These are phyloP conservation scores for Copsychus sechellarum DNA, from an alignment of 2,113 vertebrate genomes.

Conservation along the genomic window DNA sequence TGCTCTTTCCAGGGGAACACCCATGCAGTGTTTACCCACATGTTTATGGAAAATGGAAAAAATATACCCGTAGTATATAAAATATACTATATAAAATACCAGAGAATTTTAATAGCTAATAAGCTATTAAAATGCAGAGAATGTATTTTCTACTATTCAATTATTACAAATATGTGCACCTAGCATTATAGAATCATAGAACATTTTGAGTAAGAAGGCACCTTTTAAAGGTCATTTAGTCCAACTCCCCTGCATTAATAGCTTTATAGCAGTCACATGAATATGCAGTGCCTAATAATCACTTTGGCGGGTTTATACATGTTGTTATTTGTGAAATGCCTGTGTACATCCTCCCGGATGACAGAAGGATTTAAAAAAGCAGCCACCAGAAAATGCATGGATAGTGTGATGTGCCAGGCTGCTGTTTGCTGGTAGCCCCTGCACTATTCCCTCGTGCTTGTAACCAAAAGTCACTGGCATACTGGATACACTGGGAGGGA, in stretches of 20 bases:
- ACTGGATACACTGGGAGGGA: not conserved
- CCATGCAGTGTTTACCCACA: not conserved
- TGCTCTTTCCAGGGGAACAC: not conserved
- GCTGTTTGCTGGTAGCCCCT: not conserved
- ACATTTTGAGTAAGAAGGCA: not conserved
- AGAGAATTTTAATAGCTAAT: not conserved
- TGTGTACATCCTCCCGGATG: not conserved
- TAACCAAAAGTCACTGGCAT: not conserved
- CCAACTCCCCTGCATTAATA: not conserved
- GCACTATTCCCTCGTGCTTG: not conserved
- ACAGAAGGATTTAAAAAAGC: not conserved
- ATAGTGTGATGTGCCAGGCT: accelerated
- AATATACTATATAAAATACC: not conserved
- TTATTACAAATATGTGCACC: not conserved
- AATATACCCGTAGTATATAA: not conserved
- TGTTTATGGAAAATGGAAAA: not conserved
- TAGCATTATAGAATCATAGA: not conserved
- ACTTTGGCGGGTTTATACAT: not conserved
- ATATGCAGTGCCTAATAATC: not conserved
- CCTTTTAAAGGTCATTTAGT: not conserved
- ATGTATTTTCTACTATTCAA: not conserved
- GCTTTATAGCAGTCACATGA: not conserved
- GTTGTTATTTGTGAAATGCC: not conserved
- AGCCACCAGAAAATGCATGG: not conserved
- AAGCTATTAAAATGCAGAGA: not conserved